A percentile compares a stretch with the other conserved stretches of the same genome.
Conservation (phyloP, 2,113 vertebrate species). For the Esox niger region DNA sequence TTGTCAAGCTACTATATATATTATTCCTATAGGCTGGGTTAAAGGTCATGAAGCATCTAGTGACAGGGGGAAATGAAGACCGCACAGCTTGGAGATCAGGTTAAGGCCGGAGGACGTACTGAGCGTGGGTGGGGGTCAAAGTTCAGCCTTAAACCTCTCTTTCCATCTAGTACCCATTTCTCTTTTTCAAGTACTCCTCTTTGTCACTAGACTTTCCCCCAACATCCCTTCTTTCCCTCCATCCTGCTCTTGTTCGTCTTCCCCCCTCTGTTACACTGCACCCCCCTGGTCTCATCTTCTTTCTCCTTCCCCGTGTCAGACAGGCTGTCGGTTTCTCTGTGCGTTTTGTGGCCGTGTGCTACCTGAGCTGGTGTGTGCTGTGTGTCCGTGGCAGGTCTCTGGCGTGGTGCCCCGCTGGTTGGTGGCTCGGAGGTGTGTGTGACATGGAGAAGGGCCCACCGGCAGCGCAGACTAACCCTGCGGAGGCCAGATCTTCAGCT, state of each 20-base stretch:
- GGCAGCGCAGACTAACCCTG: neutral
- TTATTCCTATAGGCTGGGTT: neutral
- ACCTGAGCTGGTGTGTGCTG: constrained; percentile 10
- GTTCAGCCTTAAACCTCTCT: constrained; percentile 40
- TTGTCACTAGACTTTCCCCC: too few relatives aligned
- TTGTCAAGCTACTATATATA: neutral
- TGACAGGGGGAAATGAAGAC: neutral
- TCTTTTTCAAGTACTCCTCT: constrained; percentile 7
- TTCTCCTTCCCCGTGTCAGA: neutral
- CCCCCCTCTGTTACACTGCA: constrained; percentile 13
- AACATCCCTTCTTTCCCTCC: neutral
- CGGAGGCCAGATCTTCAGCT: neutral
- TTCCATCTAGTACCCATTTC: constrained; percentile 5
- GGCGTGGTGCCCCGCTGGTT: too few relatives aligned
- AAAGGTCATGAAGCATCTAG: neutral
- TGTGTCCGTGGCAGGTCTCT: neutral
- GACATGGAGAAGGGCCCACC: constrained; percentile 2
- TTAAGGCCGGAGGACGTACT: constrained; percentile 39
- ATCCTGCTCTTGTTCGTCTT: constrained; percentile 11
- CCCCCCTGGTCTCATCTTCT: neutral
- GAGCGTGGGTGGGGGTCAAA: constrained; percentile 61
- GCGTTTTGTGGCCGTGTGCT: neutral
- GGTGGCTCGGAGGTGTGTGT: neutral
- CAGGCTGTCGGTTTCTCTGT: constrained; percentile 1
- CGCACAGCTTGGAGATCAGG: neutral